Conservation (phyloP, 2,113 vertebrate species). For the Hippocampus zosterae region DNA sequence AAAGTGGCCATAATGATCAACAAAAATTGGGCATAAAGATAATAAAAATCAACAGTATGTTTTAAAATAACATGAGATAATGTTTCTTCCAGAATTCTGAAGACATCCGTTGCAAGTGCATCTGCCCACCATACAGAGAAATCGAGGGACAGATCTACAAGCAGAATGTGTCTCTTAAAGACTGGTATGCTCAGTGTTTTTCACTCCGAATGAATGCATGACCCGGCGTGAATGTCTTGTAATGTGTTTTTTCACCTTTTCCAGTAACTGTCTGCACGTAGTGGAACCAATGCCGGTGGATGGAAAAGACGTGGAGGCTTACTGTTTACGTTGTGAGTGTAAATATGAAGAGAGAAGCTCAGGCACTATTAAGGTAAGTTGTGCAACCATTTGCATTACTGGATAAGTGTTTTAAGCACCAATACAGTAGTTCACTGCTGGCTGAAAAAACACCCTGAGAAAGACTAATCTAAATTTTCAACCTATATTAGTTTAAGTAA, state of each 20-base stretch:
- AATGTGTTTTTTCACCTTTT: background rate
- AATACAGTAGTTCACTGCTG: too few species aligned
- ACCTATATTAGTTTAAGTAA: too few species aligned
- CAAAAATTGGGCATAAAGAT: too few species aligned
- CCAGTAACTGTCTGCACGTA: slow-evolving; percentile 90
- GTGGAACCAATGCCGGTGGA: slow-evolving; percentile 94
- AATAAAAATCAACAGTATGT: too few species aligned
- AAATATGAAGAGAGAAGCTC: slow-evolving; percentile 99
- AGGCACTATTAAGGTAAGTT: slow-evolving; percentile 87
- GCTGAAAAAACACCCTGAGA: too few species aligned
- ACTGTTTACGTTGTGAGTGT: slow-evolving; percentile 97
- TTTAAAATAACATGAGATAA: background rate
- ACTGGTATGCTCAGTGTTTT: slow-evolving; percentile 80
- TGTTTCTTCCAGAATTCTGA: slow-evolving; percentile 80
- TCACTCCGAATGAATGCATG: background rate
- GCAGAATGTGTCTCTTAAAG: slow-evolving; percentile 94
- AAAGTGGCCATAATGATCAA: too few species aligned
- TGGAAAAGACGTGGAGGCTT: slow-evolving; percentile 92
- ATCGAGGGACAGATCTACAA: slow-evolving; percentile 88
- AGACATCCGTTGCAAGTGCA: slow-evolving; percentile 95
- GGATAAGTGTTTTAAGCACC: background rate
- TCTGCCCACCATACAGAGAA: slow-evolving; percentile 96
- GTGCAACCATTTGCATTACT: background rate
- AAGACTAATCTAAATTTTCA: too few species aligned
- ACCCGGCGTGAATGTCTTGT: background rate